phyloP scores from a whole-genome alignment of 1,140 invertebrate genomes.

The Bombus turneri region DNA sequence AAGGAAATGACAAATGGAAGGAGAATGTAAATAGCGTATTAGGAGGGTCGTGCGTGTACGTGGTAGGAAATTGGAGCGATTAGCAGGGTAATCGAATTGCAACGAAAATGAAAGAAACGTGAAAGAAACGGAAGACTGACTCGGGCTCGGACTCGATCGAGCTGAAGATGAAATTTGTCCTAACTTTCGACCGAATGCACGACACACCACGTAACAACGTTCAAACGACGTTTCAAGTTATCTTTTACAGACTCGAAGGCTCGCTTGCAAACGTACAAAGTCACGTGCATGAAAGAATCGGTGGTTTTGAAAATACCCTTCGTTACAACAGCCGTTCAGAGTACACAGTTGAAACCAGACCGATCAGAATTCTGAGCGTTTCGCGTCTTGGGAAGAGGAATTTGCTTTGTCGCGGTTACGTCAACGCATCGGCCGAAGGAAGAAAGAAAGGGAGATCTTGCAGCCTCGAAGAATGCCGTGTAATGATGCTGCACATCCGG shows the following conservation, averaged over 20 bases:
- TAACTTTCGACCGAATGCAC: accelerated
- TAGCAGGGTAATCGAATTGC: no score
- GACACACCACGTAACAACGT: no score
- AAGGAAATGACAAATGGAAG: no score
- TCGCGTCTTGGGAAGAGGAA: constrained; percentile 17
- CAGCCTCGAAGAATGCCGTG: constrained; percentile 64
- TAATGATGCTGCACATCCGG: constrained; percentile 70
- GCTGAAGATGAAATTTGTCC: no score
- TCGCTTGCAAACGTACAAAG: neutral
- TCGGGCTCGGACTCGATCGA: no score
- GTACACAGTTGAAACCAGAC: neutral
- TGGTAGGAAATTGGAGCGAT: no score
- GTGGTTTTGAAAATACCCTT: neutral
- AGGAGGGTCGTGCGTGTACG: no score
- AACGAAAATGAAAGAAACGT: accelerated
- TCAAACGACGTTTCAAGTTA: no score
- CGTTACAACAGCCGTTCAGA: neutral
- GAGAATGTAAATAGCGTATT: no score
- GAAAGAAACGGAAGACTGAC: no score
- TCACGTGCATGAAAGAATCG: no score
- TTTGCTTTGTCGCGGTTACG: constrained; percentile 49
- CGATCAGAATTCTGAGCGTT: neutral
- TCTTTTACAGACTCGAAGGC: no score
- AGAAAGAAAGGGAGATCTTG: constrained; percentile 35
- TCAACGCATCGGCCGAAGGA: constrained; percentile 43